Percentiles rank a stretch among this genome's conserved stretches.
These are phyloP conservation scores for Mantis religiosa DNA, from an alignment of 2,888 invertebrate species.

Conservation along the genomic window DNA sequence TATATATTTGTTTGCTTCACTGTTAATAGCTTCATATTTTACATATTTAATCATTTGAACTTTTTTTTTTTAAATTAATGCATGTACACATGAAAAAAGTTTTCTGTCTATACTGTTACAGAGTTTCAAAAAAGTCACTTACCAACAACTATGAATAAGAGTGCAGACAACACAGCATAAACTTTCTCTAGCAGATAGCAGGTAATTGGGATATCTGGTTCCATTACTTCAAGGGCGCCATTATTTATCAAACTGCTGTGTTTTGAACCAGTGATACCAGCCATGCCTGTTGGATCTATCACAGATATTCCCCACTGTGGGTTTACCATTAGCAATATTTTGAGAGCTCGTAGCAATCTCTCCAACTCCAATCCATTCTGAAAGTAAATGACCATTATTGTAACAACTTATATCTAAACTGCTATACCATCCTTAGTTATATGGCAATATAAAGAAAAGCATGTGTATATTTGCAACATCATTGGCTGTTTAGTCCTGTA, in stretches of 20 bases:
- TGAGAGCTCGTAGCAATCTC: slow-evolving; percentile 40
- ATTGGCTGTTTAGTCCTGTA: too few species aligned
- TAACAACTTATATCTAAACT: too few species aligned
- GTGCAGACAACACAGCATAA: not conserved
- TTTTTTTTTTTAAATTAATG: too few species aligned
- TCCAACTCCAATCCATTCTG: not conserved
- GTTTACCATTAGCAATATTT: slow-evolving; percentile 65
- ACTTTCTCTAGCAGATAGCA: slow-evolving; percentile 19
- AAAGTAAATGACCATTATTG: not conserved
- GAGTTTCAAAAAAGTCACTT: not conserved
- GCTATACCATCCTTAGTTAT: too few species aligned
- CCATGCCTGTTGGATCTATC: not conserved
- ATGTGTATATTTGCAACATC: too few species aligned
- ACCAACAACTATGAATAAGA: slow-evolving; percentile 5
- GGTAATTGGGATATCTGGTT: slow-evolving; percentile 19
- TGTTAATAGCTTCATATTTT: too few species aligned
- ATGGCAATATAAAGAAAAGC: too few species aligned
- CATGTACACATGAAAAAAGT: too few species aligned
- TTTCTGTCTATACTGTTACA: too few species aligned
- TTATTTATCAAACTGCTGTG: not conserved
- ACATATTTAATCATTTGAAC: too few species aligned
- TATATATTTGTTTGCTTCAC: too few species aligned
- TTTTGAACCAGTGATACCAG: not conserved
- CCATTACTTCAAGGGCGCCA: not conserved
- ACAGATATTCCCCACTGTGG: slow-evolving; percentile 69